These are phyloP conservation scores for Microcebus lehilahytsara DNA, from an alignment of 2,113 vertebrate species.

Conservation along the genomic window DNA sequence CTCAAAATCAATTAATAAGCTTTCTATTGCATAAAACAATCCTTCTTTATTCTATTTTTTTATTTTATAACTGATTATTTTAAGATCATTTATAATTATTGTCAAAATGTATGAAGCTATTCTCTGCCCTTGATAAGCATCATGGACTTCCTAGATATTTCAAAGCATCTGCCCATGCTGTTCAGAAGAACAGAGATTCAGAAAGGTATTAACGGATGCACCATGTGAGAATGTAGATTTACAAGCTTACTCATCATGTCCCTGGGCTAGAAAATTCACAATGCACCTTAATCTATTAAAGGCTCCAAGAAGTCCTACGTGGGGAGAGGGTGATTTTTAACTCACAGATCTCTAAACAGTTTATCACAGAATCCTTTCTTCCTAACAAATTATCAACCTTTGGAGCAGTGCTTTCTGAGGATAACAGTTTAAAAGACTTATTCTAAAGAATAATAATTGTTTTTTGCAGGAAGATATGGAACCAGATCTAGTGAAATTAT, in stretches of 20 bases:
- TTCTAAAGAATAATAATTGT: not conserved
- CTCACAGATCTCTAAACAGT: not conserved
- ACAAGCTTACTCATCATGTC: not conserved
- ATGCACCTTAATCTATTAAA: not conserved
- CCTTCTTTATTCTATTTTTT: conserved; percentile 2
- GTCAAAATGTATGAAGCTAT: not conserved
- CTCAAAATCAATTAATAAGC: conserved; percentile 39
- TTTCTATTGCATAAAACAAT: not conserved
- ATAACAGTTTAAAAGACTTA: not conserved
- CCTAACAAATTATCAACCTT: not conserved
- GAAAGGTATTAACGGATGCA: not conserved
- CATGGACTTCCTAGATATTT: not conserved
- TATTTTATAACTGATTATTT: not conserved
- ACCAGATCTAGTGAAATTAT: not conserved
- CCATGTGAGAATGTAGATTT: too few relatives aligned
- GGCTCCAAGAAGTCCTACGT: not conserved
- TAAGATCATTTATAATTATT: conserved; percentile 4
- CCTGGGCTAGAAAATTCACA: not conserved
- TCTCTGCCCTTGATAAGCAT: not conserved
- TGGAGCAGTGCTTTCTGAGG: not conserved
- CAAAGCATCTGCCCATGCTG: not conserved
- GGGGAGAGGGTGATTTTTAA: not conserved
- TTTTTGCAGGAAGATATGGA: not conserved
- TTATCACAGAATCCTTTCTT: not conserved
- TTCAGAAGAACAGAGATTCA: not conserved